phyloP scores from a whole-genome alignment of 1,140 invertebrate genomes.

The Himalopsyche phryganea region DNA sequence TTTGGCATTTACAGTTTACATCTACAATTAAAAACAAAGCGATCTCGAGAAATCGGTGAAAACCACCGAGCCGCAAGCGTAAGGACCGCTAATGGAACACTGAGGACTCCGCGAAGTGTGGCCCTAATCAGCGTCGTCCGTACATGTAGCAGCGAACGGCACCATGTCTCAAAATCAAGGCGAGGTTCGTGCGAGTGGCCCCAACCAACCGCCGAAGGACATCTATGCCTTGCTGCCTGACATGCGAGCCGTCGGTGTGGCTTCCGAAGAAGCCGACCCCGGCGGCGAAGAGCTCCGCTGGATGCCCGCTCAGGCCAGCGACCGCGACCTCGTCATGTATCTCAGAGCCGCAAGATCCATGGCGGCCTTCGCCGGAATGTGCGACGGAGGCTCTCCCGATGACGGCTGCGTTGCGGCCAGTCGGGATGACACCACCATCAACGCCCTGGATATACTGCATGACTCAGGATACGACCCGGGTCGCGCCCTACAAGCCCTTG shows the following conservation, averaged over 20 bases:
- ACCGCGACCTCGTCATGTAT: slow-evolving; percentile 96
- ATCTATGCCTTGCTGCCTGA: slow-evolving; percentile 70
- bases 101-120: background rate
- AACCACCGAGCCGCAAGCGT: background rate
- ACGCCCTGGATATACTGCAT: slow-evolving; percentile 93
- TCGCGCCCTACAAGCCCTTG: slow-evolving; percentile 90
- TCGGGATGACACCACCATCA: slow-evolving; percentile 95
- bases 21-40: slow-evolving; percentile 1
- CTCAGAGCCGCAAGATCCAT: slow-evolving; percentile 91
- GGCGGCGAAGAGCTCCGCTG: slow-evolving; percentile 87
- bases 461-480: slow-evolving; percentile 93
- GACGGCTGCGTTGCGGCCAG: slow-evolving; percentile 95
- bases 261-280: slow-evolving; percentile 70
- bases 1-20: slow-evolving; percentile 49
- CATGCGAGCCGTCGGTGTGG: slow-evolving; percentile 60
- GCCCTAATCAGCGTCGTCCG: background rate
- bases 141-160: slow-evolving; percentile 37
- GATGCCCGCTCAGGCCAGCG: slow-evolving; percentile 85
- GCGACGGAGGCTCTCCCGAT: slow-evolving; percentile 94
- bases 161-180: slow-evolving; percentile 52
- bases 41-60: slow-evolving; percentile 16
- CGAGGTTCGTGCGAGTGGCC: slow-evolving; percentile 48
- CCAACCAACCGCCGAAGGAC: slow-evolving; percentile 50
- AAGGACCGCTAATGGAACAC: slow-evolving; percentile 3
- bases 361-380: slow-evolving; percentile 93